Evolutionary conservation across 2,888 invertebrate species (phyloP).

Genomic region (Galeopsomyia nigrocyanea): DNA sequence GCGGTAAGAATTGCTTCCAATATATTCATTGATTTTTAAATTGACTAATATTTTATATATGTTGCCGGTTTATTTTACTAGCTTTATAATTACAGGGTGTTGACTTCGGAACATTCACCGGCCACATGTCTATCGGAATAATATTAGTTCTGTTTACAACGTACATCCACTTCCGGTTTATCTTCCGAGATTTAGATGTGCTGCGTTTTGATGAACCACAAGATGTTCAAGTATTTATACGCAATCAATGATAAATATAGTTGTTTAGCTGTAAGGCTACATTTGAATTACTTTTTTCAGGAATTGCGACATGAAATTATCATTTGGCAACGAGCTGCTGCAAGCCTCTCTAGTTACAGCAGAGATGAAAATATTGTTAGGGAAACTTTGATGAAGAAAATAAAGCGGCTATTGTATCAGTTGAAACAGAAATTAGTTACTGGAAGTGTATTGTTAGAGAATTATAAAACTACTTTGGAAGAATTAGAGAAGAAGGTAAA

Average conservation of each 20-base stretch:
- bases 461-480: constrained; percentile 78
- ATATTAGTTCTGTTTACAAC: constrained; percentile 78
- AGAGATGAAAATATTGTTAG: constrained; percentile 87
- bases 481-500: constrained; percentile 76
- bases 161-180: constrained; percentile 79
- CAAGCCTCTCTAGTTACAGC: constrained; percentile 84
- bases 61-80: background rate
- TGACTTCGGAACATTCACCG: constrained; percentile 83
- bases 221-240: constrained; percentile 71
- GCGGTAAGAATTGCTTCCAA: constrained; percentile 72
- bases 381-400: constrained; percentile 82
- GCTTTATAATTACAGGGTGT: constrained; percentile 77
- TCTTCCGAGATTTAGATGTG: constrained; percentile 79
- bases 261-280: too few species aligned
- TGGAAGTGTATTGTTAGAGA: constrained; percentile 71
- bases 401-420: constrained; percentile 75
- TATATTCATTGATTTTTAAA: background rate
- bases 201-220: constrained; percentile 81
- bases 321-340: constrained; percentile 85
- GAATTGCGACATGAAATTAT: constrained; percentile 87
- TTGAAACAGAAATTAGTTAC: constrained; percentile 74
- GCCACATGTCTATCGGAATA: constrained; percentile 86
- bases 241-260: too few species aligned
- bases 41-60: background rate
- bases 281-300: constrained; percentile 60